Evolutionary conservation across 2,888 invertebrate genomes (phyloP), one percentile per base, ranked within the genome.

Genomic region (Neria commutata): DNA sequence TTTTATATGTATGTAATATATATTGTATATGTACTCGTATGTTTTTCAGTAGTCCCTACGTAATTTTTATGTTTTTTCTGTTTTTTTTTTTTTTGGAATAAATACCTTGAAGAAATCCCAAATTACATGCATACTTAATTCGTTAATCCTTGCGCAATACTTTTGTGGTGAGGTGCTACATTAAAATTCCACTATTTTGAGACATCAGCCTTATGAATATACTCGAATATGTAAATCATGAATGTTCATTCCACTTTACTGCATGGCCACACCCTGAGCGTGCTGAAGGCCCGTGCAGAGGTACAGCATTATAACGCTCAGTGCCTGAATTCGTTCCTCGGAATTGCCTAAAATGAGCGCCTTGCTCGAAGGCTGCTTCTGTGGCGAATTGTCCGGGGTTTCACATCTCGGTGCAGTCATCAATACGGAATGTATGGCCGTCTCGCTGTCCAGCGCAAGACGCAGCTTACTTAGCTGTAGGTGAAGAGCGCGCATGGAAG

Each of bases 281-380:
- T 80, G 77, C 76, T 97, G 96, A 60, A 97, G 86, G 2, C 95
- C 97, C 3, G 96, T 92, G 83, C 96, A 98, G 81, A 95, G 93
- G 82, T 97, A 95, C 66, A 98, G 84, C 91, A 97, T 92, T 65
- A 97, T 87, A 54, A 97, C 91, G 51, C 95, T 94, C 63, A 98
- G 84, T 0, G 95, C 94, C 81, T 94, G 94, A 6, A 95, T 91
- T 72, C 94, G 90, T 65, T 92, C 89, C 76, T 96, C 95, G 45
- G 91, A 89, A 74, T 90, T 89, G 66, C 76, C 85, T 76, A 81
- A 81, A 67, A 84, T 72, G 69, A 84, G 83, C 1, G 84, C 83
- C 53, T 61, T 63, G 4, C 67, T 65, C 21, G 60, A 21, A 4
- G 67, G 64, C 37, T 67, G 69, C 16, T 40, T 67, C 33, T 46